Evolutionary conservation across 1,140 invertebrate species (phyloP), one percentile per base, ranked within the genome.

Genomic region (Drosophila arawakana): DNA sequence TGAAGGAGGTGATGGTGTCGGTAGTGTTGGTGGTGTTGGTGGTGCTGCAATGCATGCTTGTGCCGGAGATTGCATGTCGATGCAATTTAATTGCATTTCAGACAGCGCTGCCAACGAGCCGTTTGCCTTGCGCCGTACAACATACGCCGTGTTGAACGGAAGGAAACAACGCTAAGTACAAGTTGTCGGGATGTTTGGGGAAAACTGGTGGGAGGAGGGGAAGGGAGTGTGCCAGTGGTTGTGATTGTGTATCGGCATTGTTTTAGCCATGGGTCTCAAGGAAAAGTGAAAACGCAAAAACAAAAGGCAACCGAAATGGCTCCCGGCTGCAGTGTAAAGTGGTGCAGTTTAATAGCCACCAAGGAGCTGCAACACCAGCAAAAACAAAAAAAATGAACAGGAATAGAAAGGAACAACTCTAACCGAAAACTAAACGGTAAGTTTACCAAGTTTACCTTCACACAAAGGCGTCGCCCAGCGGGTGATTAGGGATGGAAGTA

Each of bases 51-150:
- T 69, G 68, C 60, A 50, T 73, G 77, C 59, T 49, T 65, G 52
- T 70, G 84, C 83, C 83, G 84, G 84, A 89, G 83, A 86, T 86
- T 86, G 83, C 83, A 86, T 86, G 83, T 86, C 83, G 84, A 86
- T 88, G 83, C 76, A 77, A 86, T 77, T 86, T 86, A 86, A 86
- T 86, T 86, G 83, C 83, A 86, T 86, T 86, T 89, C 83, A 88
- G 80, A 86, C 80, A 86, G 73, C 76, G 50, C 82, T 88, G 82
- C 76, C 80, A 81, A 88, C 82, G 76, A 88, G 80, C 65, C 77
- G 79, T 68, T 62, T 62, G 57, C 50, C 43, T 18, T 9, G 10
- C 8, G 41, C 25, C 50, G 49, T 62, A 35, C 39, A 60, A 60
- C 41, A 66, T 63, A 68, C 52, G 41, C 61, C 73, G 71, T 83